Base-by-base conservation (phyloP, 2,797 vertebrate species). In the Cossypha niveicapilla region DNA sequence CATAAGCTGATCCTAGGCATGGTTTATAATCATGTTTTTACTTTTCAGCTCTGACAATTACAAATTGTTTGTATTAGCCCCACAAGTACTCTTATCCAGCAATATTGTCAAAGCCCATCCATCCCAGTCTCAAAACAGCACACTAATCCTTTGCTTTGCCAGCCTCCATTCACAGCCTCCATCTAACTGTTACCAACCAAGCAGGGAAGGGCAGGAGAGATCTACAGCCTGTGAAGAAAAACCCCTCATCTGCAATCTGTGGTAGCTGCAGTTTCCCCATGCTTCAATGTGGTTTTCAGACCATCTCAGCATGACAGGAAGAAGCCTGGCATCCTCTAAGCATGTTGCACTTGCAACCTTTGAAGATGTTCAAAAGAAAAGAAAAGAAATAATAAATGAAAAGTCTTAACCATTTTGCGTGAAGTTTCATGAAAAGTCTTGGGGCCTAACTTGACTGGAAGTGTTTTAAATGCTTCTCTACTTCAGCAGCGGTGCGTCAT, bases 321-420 rank as follows among this genome's bases (percentile, higher is more conserved):
- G 93, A 85, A 91, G 71, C 39, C 54, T 82, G 90, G 74, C 87
- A 93, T 54, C 56, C 66, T 74, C 61, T 30, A 51, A 88, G 72
- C 22, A 25, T 41, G 27, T 48, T 93, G 88, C 77, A 94, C 39
- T 94, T 93, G 27, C 30, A 95, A 94, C 63, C 63, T 94, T 94
- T 96, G 91, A 96, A 95, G 90, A 78, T 72, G 70, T 93, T 97
- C 67, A 96, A 94, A 77, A 85, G 79, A 34, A 87, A 92, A 78
- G 54, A 44, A 28, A 32, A 63, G 56, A 53, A 92, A 66, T 9
- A 48, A 62, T 2, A 85, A 91, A 77, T 8, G 18, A 73, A 84
- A 90, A 57, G 61, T 88, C 63, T 77, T 82, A 60, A 88, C 61
- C 24, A 63, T 85, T 96, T 86, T 72, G 47, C 22, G 7, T 41